Percentiles rank a stretch among this genome's conserved stretches.
Evolutionary conservation across 2,797 vertebrate genomes (phyloP).

Genomic region (Carcharodon carcharias): DNA sequence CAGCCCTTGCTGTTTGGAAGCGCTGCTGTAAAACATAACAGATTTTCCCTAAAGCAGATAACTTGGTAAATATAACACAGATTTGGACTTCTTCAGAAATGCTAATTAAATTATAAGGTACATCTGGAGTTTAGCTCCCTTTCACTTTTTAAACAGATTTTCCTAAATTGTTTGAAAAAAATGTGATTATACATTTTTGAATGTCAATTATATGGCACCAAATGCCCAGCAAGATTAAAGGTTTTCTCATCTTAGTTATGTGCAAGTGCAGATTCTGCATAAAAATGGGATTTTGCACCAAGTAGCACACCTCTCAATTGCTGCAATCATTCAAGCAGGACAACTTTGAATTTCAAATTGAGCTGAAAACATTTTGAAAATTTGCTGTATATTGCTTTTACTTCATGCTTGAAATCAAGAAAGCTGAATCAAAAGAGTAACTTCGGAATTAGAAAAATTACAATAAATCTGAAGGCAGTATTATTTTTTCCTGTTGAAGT

Average conservation of each 20-base stretch:
- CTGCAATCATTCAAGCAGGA: neutral
- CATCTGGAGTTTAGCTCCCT: neutral
- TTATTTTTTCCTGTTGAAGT: neutral
- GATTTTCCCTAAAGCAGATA: neutral
- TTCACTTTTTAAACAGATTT: neutral
- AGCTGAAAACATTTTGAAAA: neutral
- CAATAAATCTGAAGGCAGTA: neutral
- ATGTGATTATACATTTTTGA: neutral
- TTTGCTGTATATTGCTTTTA: neutral
- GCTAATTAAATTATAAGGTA: neutral
- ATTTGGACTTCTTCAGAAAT: neutral
- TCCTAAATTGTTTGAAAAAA: neutral
- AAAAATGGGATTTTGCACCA: neutral
- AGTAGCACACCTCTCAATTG: neutral
- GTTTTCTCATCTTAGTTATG: neutral
- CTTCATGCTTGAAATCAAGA: slow-evolving; percentile 1
- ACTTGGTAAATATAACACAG: neutral
- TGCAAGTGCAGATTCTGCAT: neutral
- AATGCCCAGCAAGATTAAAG: slow-evolving; percentile 14
- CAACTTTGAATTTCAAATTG: slow-evolving; percentile 14
- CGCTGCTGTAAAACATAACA: neutral
- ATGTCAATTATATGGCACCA: slow-evolving; percentile 1
- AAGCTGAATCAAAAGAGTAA: neutral
- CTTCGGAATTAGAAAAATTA: neutral
- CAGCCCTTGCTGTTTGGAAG: slow-evolving; percentile 11